Base-by-base conservation (phyloP, 2,888 invertebrate genomes). In the Euclidia mi region DNA sequence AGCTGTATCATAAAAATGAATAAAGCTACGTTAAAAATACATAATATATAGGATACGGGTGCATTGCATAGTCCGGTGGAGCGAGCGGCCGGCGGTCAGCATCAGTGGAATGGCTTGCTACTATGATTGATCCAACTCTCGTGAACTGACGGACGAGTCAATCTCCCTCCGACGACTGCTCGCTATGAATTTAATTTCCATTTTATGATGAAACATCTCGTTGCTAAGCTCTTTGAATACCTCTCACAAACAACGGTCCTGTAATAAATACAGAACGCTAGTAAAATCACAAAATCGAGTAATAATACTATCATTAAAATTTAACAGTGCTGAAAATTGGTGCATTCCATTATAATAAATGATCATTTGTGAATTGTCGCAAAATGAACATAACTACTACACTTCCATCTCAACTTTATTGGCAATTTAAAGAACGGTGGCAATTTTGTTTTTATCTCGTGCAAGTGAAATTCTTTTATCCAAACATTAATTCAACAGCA, bases 331-430 rank as follows among this genome's bases (percentile, higher is more conserved):
- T 61, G 74, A 80, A 82, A 85, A 82, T 82, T 81, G 78, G 69
- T 68, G 59, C 78, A 80, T 82, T 85, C 78, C 81, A 84, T 85
- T 87, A 82, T 71, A 62, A 66, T 65, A 84, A 87, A 85, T 85
- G 77, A 81, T 81, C 72, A 76, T 55, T 75, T 75, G 66, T 74
- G 71, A 83, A 79, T 82, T 83, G 81, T 82, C 76, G 62, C 78
- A 74, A 81, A 85, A 82, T 80, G 73, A 77, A 79, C 83, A 77
- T 79, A 75, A 78, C 70, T 75, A 79, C n/a, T n/a, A n/a, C n/a
- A n/a, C 80, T 82, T 49, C 76, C 74, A 76, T 81, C 73, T 72
- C 71, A 71, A 80, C 80, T 83, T 84, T 86, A 86, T 85, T 77
- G 76, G 65, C 73, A 71, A 79, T 84, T 81, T 71, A 72, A 67